Base-by-base conservation (phyloP, 1,140 invertebrate species). In the Tetramorium alpestre region DNA sequence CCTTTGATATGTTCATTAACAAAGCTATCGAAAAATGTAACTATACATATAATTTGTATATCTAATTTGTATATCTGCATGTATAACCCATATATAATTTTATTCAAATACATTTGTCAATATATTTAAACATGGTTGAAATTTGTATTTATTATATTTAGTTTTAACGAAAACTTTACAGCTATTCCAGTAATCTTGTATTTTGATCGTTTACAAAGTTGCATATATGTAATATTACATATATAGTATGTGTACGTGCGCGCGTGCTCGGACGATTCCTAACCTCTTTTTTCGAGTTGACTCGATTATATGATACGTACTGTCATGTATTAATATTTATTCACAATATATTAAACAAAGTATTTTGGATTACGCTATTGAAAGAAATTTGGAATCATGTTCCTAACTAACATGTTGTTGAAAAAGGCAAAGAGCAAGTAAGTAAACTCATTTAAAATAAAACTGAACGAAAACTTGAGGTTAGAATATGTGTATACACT, bases 401-500 rank as follows among this genome's bases (percentile, higher is more conserved):
- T 91, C 47, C 65, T 93, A 25, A 93, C 93, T 0, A 93, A 92
- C 67, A 5, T 91, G 2, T 73, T 94, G 10, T 60, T 87, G 7
- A 93, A 92, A 54, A 94, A 91, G 80, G 51, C 22, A 58, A 94
- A 94, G 67, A 89, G 85, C 88, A 94, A 93, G 92, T 93, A 65
- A 92, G 92, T 91, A 73, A 28, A 33, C 0, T 1, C 6, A 5
- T 58, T n/a, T n/a, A n/a, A 33, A 33, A 44, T 38, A n/a, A 33
- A 70, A 22, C n/a, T 47, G 2, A 49, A 28, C 11, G 1, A 25
- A 56, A 78, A 28, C 22, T 78, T 77, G 10, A 84, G 88, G 88
- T 90, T 89, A 80, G 16, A 51, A 72, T 49, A 51, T 65, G 13
- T 60, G 13, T 56, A 51, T 2, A 16, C 33, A 33, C 3, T 33